Evolutionary conservation across 2,888 invertebrate genomes (phyloP).

Genomic region (Sarcophaga subvicina): DNA sequence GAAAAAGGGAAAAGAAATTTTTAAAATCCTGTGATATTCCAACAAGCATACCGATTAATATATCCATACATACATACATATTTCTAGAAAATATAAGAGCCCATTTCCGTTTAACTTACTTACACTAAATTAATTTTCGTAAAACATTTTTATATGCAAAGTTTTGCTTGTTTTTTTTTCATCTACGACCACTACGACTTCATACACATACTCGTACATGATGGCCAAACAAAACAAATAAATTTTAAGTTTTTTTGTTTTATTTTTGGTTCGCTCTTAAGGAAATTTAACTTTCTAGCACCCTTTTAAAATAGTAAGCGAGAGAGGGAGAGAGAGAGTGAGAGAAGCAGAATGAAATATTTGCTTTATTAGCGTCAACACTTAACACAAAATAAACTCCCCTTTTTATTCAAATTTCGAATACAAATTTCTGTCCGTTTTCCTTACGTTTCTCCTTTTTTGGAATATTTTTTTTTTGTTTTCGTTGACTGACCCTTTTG

Average conservation of each 20-base stretch:
- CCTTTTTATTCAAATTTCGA: conserved; percentile 28
- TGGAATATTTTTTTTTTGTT: background rate
- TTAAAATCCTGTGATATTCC: too few relatives aligned
- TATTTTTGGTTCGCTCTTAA: background rate
- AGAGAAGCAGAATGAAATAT: conserved; percentile 58
- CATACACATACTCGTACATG: background rate
- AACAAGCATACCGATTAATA: too few relatives aligned
- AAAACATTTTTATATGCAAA: conserved; percentile 68
- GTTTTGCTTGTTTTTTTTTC: conserved; percentile 29
- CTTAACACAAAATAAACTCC: conserved; percentile 60
- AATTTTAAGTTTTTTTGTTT: conserved; percentile 48
- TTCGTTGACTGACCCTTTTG: conserved; percentile 62
- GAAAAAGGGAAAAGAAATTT: background rate
- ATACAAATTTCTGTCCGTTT: conserved; percentile 31
- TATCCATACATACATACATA: too few relatives aligned
- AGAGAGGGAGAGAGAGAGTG: background rate
- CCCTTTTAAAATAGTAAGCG: conserved; percentile 35
- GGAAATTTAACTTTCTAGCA: conserved; percentile 31
- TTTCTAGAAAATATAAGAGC: background rate
- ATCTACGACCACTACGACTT: background rate
- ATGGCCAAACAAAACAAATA: conserved; percentile 62
- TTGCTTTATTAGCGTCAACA: conserved; percentile 69
- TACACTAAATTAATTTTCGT: conserved; percentile 67
- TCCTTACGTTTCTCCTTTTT: background rate
- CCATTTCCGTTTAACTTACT: conserved; percentile 22